A percentile compares a stretch with the other conserved stretches of the same genome.
phyloP scores from a whole-genome alignment of 2,113 vertebrate genomes.

The Strigops habroptila region DNA sequence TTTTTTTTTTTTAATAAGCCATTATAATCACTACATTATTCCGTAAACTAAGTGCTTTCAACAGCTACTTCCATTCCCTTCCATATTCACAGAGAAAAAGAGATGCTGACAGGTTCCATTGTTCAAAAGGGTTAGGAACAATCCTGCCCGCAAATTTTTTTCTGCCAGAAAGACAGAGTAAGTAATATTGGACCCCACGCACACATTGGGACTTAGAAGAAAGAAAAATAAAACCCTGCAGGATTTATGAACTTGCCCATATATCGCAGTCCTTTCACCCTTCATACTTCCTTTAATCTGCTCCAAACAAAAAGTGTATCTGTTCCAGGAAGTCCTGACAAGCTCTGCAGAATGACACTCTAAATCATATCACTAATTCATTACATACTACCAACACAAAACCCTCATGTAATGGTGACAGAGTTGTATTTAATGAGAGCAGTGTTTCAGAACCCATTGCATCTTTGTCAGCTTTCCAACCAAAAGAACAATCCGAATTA shows the following conservation, averaged over 20 bases:
- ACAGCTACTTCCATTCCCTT: neutral
- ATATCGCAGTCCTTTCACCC: neutral
- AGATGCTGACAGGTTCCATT: neutral
- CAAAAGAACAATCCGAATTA: neutral
- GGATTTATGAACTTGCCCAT: neutral
- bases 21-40: neutral
- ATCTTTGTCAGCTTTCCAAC: neutral
- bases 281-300: conserved; percentile 30
- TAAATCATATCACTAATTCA: conserved; percentile 13
- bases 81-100: neutral
- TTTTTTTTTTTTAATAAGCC: neutral
- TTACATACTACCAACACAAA: neutral
- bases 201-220: neutral
- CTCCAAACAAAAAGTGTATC: neutral
- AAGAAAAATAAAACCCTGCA: conserved; percentile 19
- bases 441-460: neutral
- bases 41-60: neutral
- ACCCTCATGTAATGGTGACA: neutral
- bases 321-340: conserved; percentile 47
- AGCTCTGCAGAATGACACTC: conserved; percentile 2
- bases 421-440: neutral
- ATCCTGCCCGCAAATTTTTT: neutral
- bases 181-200: neutral
- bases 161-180: neutral
- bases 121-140: neutral